Base-by-base conservation (phyloP, 2,113 vertebrate genomes). In the Atlantisia rogersi region DNA sequence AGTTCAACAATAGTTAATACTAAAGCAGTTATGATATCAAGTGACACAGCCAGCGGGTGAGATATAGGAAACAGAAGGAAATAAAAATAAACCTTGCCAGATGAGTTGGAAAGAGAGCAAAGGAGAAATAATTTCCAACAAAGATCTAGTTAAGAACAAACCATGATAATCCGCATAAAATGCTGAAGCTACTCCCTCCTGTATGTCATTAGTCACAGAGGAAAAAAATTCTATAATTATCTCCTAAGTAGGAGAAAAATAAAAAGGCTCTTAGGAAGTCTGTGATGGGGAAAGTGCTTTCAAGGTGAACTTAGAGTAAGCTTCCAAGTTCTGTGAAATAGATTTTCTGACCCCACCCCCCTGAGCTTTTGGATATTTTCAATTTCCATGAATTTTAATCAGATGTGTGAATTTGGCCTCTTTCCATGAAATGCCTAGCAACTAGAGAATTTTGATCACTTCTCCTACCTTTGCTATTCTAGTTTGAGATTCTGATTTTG, bases 361-460 rank as follows among this genome's bases (percentile, higher is more conserved):
- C 80, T 44, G 67, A 70, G 90, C 76, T 97, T 88, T 92, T 81
- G 88, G 78, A 74, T 91, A 56, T 95, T 85, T 96, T 95, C 58
- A 77, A 11, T 95, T 96, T 94, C 93, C 70, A 82, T 94, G 48
- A 94, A 95, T 96, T 96, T 95, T 92, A 97, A 96, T 96, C 65
- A 92, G 60, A 82, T 87, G 86, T 94, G 56, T 91, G 86, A 83
- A 80, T 78, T 53, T 70, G 65, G 50, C 59, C 40, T 91, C 63
- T 92, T 95, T 90, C 75, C 15, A 53, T 67, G 71, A 75, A 94
- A 78, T n/a, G 32, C 92, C 85, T 91, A 89, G 80, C 83, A 96
- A 85, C 92, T 50, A n/a, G 76, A 81, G 71, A 77, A 70, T 86
- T 96, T 65, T 74, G 46, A 81, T 95, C 85, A 48, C 46, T 31